Conservation (phyloP, 2,888 invertebrate genomes). For the Euspilapteryx auroguttella region DNA sequence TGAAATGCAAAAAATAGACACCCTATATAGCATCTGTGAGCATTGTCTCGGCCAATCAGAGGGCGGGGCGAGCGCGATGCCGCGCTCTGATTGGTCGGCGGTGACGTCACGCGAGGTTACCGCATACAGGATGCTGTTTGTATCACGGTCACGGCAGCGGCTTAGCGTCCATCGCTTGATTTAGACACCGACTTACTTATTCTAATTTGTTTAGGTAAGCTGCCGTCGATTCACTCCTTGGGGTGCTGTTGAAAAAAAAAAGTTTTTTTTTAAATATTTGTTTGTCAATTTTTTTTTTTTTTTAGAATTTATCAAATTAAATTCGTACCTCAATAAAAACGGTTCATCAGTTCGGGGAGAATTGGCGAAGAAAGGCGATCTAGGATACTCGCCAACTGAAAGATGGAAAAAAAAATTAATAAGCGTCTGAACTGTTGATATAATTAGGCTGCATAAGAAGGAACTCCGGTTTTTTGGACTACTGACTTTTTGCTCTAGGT, state of each 20-base stretch:
- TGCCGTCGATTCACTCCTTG: slow-evolving; percentile 24
- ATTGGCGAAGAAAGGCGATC: slow-evolving; percentile 17
- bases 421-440: too few relatives aligned
- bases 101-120: slow-evolving; percentile 2
- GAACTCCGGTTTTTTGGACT: too few relatives aligned
- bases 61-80: slow-evolving; percentile 1
- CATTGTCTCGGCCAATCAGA: slow-evolving; percentile 3
- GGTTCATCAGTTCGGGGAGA: slow-evolving; percentile 32
- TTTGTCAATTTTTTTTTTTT: too few relatives aligned
- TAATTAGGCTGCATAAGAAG: too few relatives aligned
- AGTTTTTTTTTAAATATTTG: too few relatives aligned
- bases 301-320: too few relatives aligned
- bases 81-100: slow-evolving; percentile 4
- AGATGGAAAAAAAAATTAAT: slow-evolving; percentile 5
- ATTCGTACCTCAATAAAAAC: slow-evolving; percentile 25
- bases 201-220: slow-evolving; percentile 31
- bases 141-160: slow-evolving; percentile 24
- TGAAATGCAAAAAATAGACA: slow-evolving; percentile 2
- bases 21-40: too few relatives aligned
- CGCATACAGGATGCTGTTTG: neutral
- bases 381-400: slow-evolving; percentile 21
- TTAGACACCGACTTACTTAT: slow-evolving; percentile 26
- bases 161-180: slow-evolving; percentile 20
- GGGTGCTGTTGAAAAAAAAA: too few relatives aligned
- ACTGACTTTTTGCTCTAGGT: too few relatives aligned